These are phyloP conservation scores for Ochotona princeps DNA, from an alignment of 2,113 vertebrate genomes.

Conservation along the genomic window DNA sequence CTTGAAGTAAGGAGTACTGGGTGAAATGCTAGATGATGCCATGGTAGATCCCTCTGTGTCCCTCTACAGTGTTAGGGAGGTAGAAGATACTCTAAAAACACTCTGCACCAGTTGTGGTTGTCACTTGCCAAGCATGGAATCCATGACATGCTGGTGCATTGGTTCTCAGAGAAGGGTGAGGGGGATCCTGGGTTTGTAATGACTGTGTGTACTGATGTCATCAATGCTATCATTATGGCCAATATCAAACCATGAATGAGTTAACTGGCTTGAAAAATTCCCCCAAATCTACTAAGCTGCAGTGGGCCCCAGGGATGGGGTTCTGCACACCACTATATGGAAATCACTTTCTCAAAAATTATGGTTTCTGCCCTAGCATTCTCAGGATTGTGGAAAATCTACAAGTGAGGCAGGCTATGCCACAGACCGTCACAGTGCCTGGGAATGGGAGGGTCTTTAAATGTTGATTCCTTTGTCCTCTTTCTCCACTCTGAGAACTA, in stretches of 20 bases:
- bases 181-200: background rate
- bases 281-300: background rate
- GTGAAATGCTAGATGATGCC: background rate
- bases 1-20: background rate
- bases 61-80: background rate
- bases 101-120: background rate
- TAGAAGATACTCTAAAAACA: too few relatives aligned
- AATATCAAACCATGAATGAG: background rate
- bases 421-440: background rate
- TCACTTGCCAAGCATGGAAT: background rate
- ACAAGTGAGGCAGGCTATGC: background rate
- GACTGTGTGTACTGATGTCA: background rate
- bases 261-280: conserved; percentile 18
- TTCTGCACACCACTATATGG: background rate
- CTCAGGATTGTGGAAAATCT: background rate
- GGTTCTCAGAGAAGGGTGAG: background rate
- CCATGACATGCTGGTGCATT: background rate
- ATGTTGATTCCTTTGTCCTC: background rate
- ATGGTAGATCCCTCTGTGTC: background rate
- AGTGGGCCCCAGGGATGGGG: background rate
- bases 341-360: background rate
- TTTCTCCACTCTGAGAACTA: background rate
- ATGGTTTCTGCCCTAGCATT: background rate
- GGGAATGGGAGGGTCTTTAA: background rate
- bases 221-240: background rate